Evolutionary conservation across 2,113 vertebrate species (phyloP), one percentile per base, ranked within the genome.

Genomic region (Herpailurus yagouaroundi): DNA sequence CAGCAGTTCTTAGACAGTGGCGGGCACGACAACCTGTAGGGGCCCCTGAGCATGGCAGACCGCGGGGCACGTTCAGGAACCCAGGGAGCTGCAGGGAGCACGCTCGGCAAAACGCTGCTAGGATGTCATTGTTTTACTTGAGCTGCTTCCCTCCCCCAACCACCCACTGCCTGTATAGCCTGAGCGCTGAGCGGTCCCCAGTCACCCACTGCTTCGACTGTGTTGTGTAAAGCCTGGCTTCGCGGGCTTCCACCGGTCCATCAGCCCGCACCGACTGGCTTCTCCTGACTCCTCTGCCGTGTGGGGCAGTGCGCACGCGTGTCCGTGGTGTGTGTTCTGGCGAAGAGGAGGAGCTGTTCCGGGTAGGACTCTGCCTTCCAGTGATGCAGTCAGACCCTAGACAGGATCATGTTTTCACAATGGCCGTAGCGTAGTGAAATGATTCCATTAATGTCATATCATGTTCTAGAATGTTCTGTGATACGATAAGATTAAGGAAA

Each of bases 201-300:
- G 55, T 55, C 93, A 91, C 92, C 89, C 94, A 64, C 7, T 74
- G 10, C 41, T 82, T 85, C 94, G 95, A 91, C 83, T 7, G 96
- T 79, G 88, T 96, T 96, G 27, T 98, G 81, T 92, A 91, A 87
- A 95, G 69, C 77, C 97, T 93, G 41, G 92, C 89, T 95, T 94
- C 86, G 66, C 92, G 97, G 97, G 95, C 84, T 81, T 90, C 57
- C 52, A 76, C 63, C 66, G 79, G 94, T 87, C 81, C 63, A 13
- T 87, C 86, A 93, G 95, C 97, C 93, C 41, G 79, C 33, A 88
- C 64, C 81, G 77, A 86, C 60, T 31, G 97, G 92, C 98, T 96
- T 96, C 95, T 88, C 81, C 97, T 93, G 48, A 96, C 57, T 45
- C 96, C 55, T 64, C 83, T 93, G 93, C 90, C 93, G 79, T 93